phyloP scores from a whole-genome alignment of 2,797 vertebrate species.

The Argya squamiceps region DNA sequence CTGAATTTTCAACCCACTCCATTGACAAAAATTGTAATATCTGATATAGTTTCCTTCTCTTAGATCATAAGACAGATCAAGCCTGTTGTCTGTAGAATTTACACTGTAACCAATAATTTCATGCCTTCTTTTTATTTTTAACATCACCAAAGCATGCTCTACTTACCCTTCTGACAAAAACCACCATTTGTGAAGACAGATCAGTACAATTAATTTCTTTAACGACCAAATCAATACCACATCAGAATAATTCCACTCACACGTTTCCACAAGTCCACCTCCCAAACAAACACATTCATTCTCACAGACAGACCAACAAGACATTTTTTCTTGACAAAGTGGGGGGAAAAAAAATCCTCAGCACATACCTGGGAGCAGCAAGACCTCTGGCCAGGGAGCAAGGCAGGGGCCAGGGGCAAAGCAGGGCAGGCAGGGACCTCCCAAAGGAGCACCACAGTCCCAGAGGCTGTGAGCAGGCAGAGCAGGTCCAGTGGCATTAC shows the following conservation, averaged over 20 bases:
- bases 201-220: not conserved
- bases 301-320: not conserved
- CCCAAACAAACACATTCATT: not conserved
- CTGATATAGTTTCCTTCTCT: not conserved
- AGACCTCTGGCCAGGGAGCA: not conserved
- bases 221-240: not conserved
- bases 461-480: not conserved
- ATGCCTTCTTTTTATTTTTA: not conserved
- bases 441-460: not conserved
- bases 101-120: not conserved
- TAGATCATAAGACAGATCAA: not conserved
- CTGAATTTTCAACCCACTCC: not conserved
- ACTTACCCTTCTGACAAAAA: not conserved
- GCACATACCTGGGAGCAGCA: not conserved
- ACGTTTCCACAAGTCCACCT: not conserved
- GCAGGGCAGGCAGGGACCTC: not conserved
- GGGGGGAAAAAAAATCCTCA: accelerated
- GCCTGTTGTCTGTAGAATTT: not conserved
- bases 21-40: not conserved
- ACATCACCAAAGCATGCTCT: not conserved
- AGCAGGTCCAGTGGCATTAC: not conserved
- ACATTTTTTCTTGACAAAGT: not conserved
- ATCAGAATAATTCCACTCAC: not conserved
- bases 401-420: not conserved
- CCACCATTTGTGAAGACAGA: not conserved